Evolutionary conservation across 2,113 vertebrate genomes (phyloP).

Genomic region (Oryzias melastigma): DNA sequence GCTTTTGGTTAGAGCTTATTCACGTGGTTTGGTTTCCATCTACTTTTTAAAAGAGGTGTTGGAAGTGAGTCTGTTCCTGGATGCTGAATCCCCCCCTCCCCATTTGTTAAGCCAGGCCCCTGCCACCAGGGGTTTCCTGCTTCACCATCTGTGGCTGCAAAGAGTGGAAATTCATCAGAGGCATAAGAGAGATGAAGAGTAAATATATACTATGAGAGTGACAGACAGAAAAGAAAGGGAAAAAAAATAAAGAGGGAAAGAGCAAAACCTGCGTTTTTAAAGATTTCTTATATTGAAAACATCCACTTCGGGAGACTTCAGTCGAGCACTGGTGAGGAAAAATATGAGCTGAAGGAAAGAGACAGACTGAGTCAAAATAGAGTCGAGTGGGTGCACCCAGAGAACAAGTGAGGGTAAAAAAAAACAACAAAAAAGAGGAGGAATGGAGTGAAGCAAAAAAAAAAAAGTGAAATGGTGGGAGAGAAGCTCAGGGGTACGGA

Average conservation of each 20-base stretch:
- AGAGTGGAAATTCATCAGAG: constrained; percentile 69
- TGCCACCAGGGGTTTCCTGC: constrained; percentile 49
- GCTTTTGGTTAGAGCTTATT: constrained; percentile 20
- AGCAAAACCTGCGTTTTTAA: not conserved
- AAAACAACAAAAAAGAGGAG: constrained; percentile 25
- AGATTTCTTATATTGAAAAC: constrained; percentile 10
- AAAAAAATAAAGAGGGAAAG: not conserved
- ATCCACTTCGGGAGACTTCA: constrained; percentile 16
- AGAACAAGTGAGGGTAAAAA: constrained; percentile 32
- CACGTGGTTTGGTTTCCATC: constrained; percentile 16
- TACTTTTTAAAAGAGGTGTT: constrained; percentile 31
- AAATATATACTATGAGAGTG: constrained; percentile 33
- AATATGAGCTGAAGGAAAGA: constrained; percentile 5
- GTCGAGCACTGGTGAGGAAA: constrained; percentile 1
- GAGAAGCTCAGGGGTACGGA: constrained; percentile 17
- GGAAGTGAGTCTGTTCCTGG: constrained; percentile 38
- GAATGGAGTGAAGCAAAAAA: constrained; percentile 52
- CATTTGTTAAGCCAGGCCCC: constrained; percentile 39
- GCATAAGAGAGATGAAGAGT: constrained; percentile 34
- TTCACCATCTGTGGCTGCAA: constrained; percentile 69
- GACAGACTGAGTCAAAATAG: constrained; percentile 8
- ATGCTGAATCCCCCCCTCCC: constrained; percentile 16
- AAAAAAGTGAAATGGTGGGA: constrained; percentile 34
- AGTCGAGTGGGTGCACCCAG: constrained; percentile 32
- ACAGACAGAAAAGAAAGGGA: constrained; percentile 13